Conservation (phyloP, 2,113 vertebrate species). For the Copsychus sechellarum region DNA sequence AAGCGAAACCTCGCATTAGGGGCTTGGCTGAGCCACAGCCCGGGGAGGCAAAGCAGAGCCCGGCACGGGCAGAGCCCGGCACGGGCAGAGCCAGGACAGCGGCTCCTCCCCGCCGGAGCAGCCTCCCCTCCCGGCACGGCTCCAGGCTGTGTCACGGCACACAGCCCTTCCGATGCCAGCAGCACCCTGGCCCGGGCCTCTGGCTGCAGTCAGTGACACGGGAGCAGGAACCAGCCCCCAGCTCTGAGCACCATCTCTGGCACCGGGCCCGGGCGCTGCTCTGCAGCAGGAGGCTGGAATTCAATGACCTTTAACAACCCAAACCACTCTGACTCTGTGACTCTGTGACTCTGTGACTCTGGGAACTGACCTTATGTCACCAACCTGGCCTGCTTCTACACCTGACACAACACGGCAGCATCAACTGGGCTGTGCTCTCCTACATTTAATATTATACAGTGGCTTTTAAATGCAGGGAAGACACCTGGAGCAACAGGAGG, state of each 20-base stretch:
- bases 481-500: neutral
- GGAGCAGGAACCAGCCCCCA: rapidly evolving
- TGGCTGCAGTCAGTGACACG: neutral
- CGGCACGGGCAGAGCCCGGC: rapidly evolving
- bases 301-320: neutral
- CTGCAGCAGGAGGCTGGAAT: neutral
- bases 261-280: neutral
- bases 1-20: neutral
- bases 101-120: rapidly evolving
- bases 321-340: neutral
- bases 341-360: neutral
- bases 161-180: rapidly evolving
- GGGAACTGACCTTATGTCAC: neutral
- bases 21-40: neutral
- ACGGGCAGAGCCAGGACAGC: neutral
- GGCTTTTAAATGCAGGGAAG: neutral
- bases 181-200: too few species aligned
- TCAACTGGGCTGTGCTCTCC: neutral
- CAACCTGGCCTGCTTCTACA: neutral
- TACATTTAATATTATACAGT: neutral
- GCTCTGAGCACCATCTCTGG: neutral
- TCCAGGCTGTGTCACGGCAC: neutral
- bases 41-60: neutral
- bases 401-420: neutral
- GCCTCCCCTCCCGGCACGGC: neutral